Evolutionary conservation across 2,888 invertebrate genomes (phyloP).

Genomic region (Eupithecia vulgata): DNA sequence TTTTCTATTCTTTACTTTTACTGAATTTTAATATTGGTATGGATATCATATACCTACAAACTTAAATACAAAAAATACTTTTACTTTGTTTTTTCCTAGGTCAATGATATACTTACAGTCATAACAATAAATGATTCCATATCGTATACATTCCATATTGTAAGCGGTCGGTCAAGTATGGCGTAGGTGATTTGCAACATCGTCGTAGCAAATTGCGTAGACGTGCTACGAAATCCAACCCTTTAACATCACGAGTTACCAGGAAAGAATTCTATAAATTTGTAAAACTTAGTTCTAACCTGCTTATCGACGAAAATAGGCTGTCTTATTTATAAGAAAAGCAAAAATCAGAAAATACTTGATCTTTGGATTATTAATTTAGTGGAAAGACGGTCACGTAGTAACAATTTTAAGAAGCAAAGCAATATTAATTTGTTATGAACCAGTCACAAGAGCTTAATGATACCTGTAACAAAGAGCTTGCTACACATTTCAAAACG

Average conservation of each 20-base stretch:
- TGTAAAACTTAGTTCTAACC: background rate
- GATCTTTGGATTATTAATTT: too few relatives aligned
- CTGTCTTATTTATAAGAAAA: background rate
- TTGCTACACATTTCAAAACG: background rate
- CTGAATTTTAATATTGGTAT: too few relatives aligned
- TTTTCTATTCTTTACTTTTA: too few relatives aligned
- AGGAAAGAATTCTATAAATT: background rate
- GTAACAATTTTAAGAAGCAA: background rate
- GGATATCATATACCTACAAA: too few relatives aligned
- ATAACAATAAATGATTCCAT: background rate
- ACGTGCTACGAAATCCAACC: constrained; percentile 24
- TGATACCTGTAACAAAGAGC: background rate
- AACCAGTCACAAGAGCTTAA: background rate
- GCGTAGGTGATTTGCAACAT: constrained; percentile 5
- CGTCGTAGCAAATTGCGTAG: constrained; percentile 19
- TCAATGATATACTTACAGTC: background rate
- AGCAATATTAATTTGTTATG: background rate
- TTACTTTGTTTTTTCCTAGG: too few relatives aligned
- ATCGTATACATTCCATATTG: background rate
- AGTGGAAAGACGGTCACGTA: too few relatives aligned
- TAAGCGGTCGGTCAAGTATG: constrained; percentile 4
- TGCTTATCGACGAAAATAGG: background rate
- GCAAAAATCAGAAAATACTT: background rate
- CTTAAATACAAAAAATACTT: too few relatives aligned
- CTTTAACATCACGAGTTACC: constrained; percentile 1